Percentiles rank a stretch among this genome's conserved stretches.
Conservation (phyloP, 2,888 invertebrate species). For the Ormyrus labotus region DNA sequence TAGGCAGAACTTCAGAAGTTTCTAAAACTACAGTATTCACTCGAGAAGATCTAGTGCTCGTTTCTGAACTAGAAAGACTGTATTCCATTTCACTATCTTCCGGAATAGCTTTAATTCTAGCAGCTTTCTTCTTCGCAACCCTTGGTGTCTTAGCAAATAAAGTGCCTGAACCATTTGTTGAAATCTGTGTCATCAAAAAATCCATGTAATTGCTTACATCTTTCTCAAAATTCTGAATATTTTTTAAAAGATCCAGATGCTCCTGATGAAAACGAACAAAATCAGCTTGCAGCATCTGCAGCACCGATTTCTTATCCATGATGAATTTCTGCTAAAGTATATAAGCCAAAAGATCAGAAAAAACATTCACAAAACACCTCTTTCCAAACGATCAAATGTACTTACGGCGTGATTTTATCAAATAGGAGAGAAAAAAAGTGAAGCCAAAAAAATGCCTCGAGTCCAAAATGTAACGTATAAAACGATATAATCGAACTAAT, state of each 20-base stretch:
- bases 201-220: constrained; percentile 59
- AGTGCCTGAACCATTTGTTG: constrained; percentile 59
- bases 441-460: background rate
- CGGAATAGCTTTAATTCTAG: constrained; percentile 69
- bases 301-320: constrained; percentile 60
- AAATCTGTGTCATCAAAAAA: constrained; percentile 63
- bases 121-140: constrained; percentile 59
- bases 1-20: constrained; percentile 32
- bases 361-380: background rate
- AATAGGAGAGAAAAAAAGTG: background rate
- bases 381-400: background rate
- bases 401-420: constrained; percentile 4
- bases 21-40: constrained; percentile 37
- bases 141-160: constrained; percentile 70
- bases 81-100: constrained; percentile 63
- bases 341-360: background rate
- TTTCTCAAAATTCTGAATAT: constrained; percentile 46
- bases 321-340: background rate
- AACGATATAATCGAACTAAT: background rate
- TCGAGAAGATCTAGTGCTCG: constrained; percentile 25
- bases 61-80: background rate
- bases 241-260: constrained; percentile 54
- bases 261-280: constrained; percentile 56
- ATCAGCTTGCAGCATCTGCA: constrained; percentile 60
- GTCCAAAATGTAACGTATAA: constrained; percentile 21